Conservation (phyloP, 2,113 vertebrate species). For the Eretmochelys imbricata region DNA sequence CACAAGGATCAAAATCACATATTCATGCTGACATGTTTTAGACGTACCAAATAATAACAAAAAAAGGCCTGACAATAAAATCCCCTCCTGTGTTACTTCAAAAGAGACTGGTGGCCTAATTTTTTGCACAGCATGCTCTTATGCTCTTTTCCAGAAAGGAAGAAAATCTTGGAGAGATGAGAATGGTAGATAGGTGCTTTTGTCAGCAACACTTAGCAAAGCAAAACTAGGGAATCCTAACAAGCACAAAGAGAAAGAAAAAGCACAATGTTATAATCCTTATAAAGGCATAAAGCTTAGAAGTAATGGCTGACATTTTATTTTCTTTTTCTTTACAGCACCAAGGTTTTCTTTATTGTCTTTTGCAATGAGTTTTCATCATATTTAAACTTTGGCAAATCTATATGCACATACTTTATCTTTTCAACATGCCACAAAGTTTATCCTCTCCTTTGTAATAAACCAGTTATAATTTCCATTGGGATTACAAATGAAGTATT, state of each 20-base stretch:
- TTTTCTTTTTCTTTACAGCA: not conserved
- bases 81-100: not conserved
- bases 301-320: not conserved
- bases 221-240: not conserved
- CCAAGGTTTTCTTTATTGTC: not conserved
- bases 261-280: not conserved
- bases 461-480: not conserved
- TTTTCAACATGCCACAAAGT: not conserved
- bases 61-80: not conserved
- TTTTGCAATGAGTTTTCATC: not conserved
- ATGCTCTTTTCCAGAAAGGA: not conserved
- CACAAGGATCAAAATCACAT: accelerated
- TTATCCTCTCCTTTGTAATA: not conserved
- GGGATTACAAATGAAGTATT: not conserved
- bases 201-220: not conserved
- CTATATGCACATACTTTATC: not conserved
- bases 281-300: not conserved
- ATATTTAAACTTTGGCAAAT: not conserved
- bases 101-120: not conserved
- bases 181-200: not conserved
- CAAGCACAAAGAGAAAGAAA: accelerated
- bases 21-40: not conserved
- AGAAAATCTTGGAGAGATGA: not conserved
- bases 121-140: not conserved
- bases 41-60: not conserved